phyloP scores from a whole-genome alignment of 2,113 vertebrate genomes.

The Pollachius pollachius region DNA sequence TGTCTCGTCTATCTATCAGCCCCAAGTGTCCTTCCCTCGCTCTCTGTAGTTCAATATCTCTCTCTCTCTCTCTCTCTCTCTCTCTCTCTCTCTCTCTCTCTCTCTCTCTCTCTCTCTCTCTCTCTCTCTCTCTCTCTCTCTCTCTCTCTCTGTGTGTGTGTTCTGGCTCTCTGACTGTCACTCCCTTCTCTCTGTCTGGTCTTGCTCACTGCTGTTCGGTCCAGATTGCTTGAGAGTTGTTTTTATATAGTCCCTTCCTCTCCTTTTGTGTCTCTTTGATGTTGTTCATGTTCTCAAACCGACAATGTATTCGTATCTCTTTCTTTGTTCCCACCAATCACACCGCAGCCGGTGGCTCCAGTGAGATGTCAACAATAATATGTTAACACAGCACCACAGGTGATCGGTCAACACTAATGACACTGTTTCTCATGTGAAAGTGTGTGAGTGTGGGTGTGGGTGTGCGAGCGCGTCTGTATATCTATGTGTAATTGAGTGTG shows the following conservation, averaged over 20 bases:
- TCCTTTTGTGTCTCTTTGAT: conserved; percentile 6
- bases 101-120: too few relatives aligned
- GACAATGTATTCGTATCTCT: neutral
- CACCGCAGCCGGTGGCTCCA: conserved; percentile 2
- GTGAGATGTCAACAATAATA: conserved; percentile 52
- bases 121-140: too few relatives aligned
- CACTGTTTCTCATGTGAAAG: conserved; percentile 42
- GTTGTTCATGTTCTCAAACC: neutral
- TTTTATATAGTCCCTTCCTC: neutral
- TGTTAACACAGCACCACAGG: conserved; percentile 48
- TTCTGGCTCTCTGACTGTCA: neutral
- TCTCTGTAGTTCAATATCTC: too few relatives aligned
- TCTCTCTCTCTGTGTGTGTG: too few relatives aligned
- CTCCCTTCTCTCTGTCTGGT: neutral
- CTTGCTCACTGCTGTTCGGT: neutral
- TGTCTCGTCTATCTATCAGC: too few relatives aligned
- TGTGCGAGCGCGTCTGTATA: conserved; percentile 3
- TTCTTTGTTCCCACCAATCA: conserved; percentile 6
- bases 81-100: too few relatives aligned
- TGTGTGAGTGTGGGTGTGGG: neutral
- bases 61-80: too few relatives aligned
- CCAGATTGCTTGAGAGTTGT: neutral
- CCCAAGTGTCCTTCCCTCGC: too few relatives aligned
- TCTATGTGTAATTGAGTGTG: neutral
- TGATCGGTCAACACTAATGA: conserved; percentile 49